Evolutionary conservation across 1,140 invertebrate species (phyloP), one percentile per base, ranked within the genome.

Genomic region (Anadara kagoshimensis): DNA sequence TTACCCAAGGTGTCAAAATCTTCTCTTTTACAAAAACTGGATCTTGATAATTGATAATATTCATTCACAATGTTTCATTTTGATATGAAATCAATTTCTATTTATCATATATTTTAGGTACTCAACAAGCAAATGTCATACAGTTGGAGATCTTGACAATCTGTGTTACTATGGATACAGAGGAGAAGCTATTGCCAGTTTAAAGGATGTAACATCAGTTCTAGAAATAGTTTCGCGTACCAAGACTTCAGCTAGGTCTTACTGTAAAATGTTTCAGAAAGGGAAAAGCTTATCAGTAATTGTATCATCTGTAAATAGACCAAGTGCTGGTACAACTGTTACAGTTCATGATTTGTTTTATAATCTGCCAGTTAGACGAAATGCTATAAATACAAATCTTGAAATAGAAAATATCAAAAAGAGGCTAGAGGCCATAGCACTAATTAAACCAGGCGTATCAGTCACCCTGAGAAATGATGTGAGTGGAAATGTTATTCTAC

Each of bases 141-240:
- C 87, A 66, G 66, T 92, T 0, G 76, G 84, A 61, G 90, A 92
- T 63, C 83, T 93, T 10, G 87, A 89, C 61, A 89, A 89, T 69
- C 81, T 91, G 2, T 88, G 87, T 75, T 89, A 89, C 67, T 93
- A 91, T 90, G 93, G 93, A 14, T 93, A 88, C 80, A 84, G 91
- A 70, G 93, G 93, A n/a, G 92, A 93, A 87, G 90, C 92, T 58
- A 82, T 94, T 49, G 90, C 93, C 12, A 93, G 91, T 82, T 90
- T 94, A 22, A 84, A 90, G 49, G 88, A 91, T 68, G 79, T 92
- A n/a, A 91, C 91, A 16, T 83, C 89, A 70, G 82, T 86, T 58
- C 81, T 93, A 29, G 91, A 90, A 78, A 91, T 94, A 71, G 90
- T 86, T n/a, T 91, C 92, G 18, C 89, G 90, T 66, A 69, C 85